Evolutionary conservation across 2,888 invertebrate genomes (phyloP), one percentile per base, ranked within the genome.

Genomic region (Trachelus iudaicus): DNA sequence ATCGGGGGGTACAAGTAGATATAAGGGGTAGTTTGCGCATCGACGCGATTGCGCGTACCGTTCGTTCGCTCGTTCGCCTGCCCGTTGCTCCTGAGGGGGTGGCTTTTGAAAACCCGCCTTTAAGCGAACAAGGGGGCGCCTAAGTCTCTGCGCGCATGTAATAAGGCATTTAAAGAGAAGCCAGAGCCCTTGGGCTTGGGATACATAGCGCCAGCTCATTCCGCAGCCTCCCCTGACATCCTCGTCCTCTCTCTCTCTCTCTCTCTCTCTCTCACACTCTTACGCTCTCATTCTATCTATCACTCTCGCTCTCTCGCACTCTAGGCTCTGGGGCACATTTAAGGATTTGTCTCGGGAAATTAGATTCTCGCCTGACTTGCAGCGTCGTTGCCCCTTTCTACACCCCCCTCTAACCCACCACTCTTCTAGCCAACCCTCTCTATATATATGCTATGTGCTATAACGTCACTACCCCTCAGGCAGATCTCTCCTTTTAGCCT

Each of bases 301-400:
- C 56, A 56, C 56, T 56, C 56, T 56, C 9, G 56, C 56, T 56
- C 80, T 37, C 79, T 75, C 81, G 79, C 81, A 79, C 79, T 79
- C 78, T 76, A 81, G 84, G 84, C 88, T 89, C 87, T 85, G 79
- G 87, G 89, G 90, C 87, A 86, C 88, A 87, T 89, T 89, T 87
- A 88, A 89, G 90, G 90, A 89, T 90, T 90, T 89, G 88, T 89
- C 89, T 87, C 89, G 89, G 88, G 88, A 88, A 91, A 90, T 90
- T 89, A 91, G 89, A 89, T 89, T 89, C 87, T 89, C 87, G 88
- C 86, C 84, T 86, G 88, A 89, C 88, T 89, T 89, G 88, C 87
- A 87, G 84, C 79, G 79, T 79, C 81, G 81, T 84, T 83, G 81
- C 85, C 77, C 77, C 77, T 76, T 78, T 79, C 81, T 80, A 82